A percentile compares a stretch with the other conserved stretches of the same genome.
These are phyloP conservation scores for Zootermopsis nevadensis DNA, from an alignment of 2,888 invertebrate genomes.

Conservation along the genomic window DNA sequence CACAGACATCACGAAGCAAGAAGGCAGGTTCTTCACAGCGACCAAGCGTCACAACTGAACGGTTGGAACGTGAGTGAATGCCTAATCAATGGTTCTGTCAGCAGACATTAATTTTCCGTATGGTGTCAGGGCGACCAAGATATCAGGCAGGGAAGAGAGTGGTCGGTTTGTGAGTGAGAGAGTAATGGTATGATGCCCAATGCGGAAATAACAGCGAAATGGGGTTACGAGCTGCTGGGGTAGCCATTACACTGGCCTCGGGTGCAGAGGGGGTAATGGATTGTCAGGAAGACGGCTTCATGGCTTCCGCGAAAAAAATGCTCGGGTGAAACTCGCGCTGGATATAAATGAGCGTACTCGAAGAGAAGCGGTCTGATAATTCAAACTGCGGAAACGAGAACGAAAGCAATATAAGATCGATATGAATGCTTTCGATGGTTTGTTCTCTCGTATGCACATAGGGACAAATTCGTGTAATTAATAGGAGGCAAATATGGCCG, in stretches of 20 bases:
- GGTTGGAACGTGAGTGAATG: too few species aligned
- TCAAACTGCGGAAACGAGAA: neutral
- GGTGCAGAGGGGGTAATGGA: neutral
- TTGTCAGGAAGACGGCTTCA: neutral
- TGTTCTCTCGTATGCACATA: too few species aligned
- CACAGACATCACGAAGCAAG: too few species aligned
- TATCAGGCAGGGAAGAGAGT: neutral
- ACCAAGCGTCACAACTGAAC: too few species aligned
- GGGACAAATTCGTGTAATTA: too few species aligned
- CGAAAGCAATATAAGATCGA: neutral
- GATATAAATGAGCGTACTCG: neutral
- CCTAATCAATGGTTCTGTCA: neutral
- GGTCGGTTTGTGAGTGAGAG: too few species aligned
- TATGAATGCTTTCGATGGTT: neutral
- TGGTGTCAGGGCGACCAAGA: neutral
- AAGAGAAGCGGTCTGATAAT: neutral
- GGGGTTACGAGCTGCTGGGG: neutral
- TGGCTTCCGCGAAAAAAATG: neutral
- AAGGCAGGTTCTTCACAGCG: too few species aligned
- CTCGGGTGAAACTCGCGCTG: neutral
- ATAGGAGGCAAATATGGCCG: too few species aligned
- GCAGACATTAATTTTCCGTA: neutral
- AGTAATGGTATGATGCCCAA: neutral
- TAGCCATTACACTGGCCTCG: neutral
- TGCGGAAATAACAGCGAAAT: neutral